Conservation (phyloP, 2,888 invertebrate species). For the Heterodera filipjevi region DNA sequence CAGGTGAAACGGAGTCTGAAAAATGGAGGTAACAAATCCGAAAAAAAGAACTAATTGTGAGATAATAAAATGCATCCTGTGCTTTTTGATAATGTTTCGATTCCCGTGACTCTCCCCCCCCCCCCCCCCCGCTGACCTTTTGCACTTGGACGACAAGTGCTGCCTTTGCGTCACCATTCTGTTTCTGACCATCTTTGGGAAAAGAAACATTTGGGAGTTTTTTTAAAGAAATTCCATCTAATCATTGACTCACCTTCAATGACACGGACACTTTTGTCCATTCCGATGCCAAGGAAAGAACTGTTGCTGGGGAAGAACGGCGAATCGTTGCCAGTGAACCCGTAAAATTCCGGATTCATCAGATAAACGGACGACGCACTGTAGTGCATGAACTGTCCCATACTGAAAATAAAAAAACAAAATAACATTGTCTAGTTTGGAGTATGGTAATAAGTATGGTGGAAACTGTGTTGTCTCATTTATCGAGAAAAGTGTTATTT, state of each 20-base stretch:
- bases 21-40: not conserved
- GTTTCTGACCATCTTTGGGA: not conserved
- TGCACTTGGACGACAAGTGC: not conserved
- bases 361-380: slow-evolving; percentile 19
- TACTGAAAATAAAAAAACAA: not conserved
- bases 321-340: slow-evolving; percentile 13
- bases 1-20: slow-evolving; percentile 30
- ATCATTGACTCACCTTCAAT: slow-evolving; percentile 24
- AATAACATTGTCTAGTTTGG: not conserved
- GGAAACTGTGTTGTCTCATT: too few relatives aligned
- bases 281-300: slow-evolving; percentile 32
- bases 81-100: not conserved
- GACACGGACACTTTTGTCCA: slow-evolving; percentile 28
- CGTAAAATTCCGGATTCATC: not conserved
- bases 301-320: slow-evolving; percentile 20
- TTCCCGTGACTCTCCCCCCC: too few relatives aligned
- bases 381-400: not conserved
- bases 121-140: too few relatives aligned
- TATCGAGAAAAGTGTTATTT: too few relatives aligned
- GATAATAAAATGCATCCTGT: too few relatives aligned
- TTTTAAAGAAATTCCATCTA: too few relatives aligned
- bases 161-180: not conserved
- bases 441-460: too few relatives aligned
- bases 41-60: not conserved
- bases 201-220: not conserved